Percentiles rank a stretch among this genome's conserved stretches.
phyloP scores from a whole-genome alignment of 2,797 vertebrate genomes.

The Heterohyrax brucei region DNA sequence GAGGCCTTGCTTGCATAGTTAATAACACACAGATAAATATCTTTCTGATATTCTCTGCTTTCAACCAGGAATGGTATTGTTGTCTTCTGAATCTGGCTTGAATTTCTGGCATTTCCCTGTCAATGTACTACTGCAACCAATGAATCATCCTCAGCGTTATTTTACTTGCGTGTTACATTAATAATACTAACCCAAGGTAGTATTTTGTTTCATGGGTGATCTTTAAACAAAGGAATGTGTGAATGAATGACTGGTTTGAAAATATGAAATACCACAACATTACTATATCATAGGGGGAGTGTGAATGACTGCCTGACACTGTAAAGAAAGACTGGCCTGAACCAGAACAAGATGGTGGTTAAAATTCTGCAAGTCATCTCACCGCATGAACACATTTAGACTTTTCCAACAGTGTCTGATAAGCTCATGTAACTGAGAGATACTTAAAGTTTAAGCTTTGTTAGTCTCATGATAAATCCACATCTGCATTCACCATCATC shows the following conservation, averaged over 20 bases:
- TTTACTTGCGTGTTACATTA: no score
- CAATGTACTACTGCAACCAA: no score
- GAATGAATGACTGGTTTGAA: background rate
- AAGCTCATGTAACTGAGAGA: background rate
- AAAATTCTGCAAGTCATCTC: background rate
- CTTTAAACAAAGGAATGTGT: background rate
- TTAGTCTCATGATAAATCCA: no score
- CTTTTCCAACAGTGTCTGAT: background rate
- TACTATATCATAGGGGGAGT: background rate
- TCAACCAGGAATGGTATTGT: no score
- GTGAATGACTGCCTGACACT: background rate
- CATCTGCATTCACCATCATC: rapidly evolving
- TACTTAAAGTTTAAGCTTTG: background rate
- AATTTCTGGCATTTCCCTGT: no score
- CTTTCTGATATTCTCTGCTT: no score
- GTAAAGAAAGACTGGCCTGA: background rate
- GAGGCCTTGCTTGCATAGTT: no score
- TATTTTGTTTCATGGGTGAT: background rate
- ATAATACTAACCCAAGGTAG: background rate
- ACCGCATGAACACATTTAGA: background rate
- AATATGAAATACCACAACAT: background rate
- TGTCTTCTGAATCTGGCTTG: no score
- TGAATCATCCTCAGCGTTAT: no score
- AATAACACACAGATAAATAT: no score
- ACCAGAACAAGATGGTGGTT: background rate